Conservation (phyloP, 2,888 invertebrate species). For the Exephanes ischioxanthus region DNA sequence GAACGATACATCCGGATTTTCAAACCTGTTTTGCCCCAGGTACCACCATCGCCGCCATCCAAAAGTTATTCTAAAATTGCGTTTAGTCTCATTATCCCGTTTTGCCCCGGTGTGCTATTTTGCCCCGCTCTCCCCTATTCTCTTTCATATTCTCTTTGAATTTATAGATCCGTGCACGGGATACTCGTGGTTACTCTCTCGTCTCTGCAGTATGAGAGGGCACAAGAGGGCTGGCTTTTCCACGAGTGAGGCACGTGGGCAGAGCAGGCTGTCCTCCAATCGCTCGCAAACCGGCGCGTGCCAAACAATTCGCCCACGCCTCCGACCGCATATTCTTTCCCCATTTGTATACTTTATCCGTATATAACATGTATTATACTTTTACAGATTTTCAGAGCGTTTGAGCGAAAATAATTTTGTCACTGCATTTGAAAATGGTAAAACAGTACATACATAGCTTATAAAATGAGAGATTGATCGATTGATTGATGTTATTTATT, state of each 20-base stretch:
- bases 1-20: too few relatives aligned
- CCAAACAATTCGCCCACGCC: conserved; percentile 69
- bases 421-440: not conserved
- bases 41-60: too few relatives aligned
- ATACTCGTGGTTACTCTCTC: not conserved
- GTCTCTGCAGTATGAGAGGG: not conserved
- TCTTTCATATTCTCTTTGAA: conserved; percentile 7
- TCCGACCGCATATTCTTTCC: conserved; percentile 36
- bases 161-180: conserved; percentile 54
- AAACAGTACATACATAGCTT: conserved; percentile 60
- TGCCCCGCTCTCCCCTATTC: too few relatives aligned
- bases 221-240: conserved; percentile 23
- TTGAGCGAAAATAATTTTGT: not conserved
- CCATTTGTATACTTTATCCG: conserved; percentile 5
- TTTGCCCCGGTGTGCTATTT: too few relatives aligned
- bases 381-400: not conserved
- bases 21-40: too few relatives aligned
- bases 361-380: conserved; percentile 4
- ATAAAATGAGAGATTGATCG: too few relatives aligned
- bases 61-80: too few relatives aligned
- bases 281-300: conserved; percentile 67
- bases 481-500: too few relatives aligned
- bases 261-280: conserved; percentile 43
- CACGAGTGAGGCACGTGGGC: conserved; percentile 48
- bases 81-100: too few relatives aligned